Evolutionary conservation across 2,888 invertebrate species (phyloP).

Genomic region (Scrobipalpa costella): DNA sequence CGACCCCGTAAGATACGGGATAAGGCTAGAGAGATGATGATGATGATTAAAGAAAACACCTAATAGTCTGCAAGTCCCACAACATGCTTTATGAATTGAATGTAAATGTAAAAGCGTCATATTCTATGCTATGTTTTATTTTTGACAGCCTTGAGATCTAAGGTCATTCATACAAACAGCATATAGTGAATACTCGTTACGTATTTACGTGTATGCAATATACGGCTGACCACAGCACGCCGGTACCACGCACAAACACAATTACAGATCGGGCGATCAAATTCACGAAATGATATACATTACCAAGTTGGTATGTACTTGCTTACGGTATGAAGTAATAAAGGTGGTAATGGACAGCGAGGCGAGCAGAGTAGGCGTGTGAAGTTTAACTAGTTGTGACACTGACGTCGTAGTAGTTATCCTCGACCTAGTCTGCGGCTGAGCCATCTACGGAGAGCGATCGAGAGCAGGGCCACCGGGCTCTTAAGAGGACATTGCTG

Average conservation of each 20-base stretch:
- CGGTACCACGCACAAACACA: constrained; percentile 40
- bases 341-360: constrained; percentile 52
- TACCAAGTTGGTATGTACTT: constrained; percentile 34
- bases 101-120: no score
- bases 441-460: constrained; percentile 80
- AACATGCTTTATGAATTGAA: no score
- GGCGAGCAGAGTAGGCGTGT: constrained; percentile 40
- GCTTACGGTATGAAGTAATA: constrained; percentile 20
- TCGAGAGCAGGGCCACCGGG: constrained; percentile 78
- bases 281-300: constrained; percentile 35
- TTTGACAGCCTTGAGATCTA: constrained; percentile 36
- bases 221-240: constrained; percentile 64
- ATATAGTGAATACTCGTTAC: constrained; percentile 53
- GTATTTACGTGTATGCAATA: constrained; percentile 51
- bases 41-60: no score
- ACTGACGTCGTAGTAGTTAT: constrained; percentile 76
- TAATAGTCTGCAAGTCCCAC: no score
- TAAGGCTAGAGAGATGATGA: no score
- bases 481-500: constrained; percentile 71
- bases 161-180: constrained; percentile 59
- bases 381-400: constrained; percentile 61
- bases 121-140: neutral
- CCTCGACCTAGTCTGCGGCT: constrained; percentile 79
- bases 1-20: no score
- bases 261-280: constrained; percentile 9